These are phyloP conservation scores for Melitaea athalia DNA, from an alignment of 2,888 invertebrate species.

Conservation along the genomic window DNA sequence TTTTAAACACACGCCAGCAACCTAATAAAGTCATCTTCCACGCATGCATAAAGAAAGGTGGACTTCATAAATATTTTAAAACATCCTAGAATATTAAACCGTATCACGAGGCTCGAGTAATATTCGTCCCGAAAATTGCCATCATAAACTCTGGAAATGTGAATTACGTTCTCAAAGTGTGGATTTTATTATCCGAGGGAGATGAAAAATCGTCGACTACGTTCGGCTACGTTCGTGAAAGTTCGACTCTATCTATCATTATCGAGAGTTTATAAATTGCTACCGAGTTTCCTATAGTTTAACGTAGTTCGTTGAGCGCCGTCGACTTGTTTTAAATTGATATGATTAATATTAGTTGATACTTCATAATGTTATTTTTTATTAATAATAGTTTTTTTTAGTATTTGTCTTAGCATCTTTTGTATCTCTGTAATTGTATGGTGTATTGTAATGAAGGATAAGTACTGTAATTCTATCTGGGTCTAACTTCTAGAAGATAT, in stretches of 20 bases:
- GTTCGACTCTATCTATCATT: constrained; percentile 67
- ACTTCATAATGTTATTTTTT: not conserved
- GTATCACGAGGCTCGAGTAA: constrained; percentile 67
- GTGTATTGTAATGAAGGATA: too few species aligned
- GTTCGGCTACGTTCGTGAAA: constrained; percentile 50
- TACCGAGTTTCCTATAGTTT: constrained; percentile 60
- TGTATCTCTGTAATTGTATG: too few species aligned
- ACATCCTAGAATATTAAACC: constrained; percentile 74
- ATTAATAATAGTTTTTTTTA: not conserved
- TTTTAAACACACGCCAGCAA: constrained; percentile 10
- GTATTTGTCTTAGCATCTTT: not conserved
- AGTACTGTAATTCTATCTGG: too few species aligned
- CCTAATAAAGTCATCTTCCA: constrained; percentile 37
- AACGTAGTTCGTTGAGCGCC: constrained; percentile 42
- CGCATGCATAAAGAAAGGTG: constrained; percentile 50
- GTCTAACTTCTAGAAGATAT: too few species aligned
- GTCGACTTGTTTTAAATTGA: constrained; percentile 49
- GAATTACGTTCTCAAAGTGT: constrained; percentile 74
- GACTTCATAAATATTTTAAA: constrained; percentile 78
- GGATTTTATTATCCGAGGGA: constrained; percentile 72
- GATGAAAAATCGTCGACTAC: constrained; percentile 59
- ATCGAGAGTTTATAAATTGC: constrained; percentile 79
- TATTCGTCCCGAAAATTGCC: constrained; percentile 72
- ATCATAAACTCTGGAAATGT: constrained; percentile 70
- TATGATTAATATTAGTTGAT: constrained; percentile 44